Evolutionary conservation across 2,113 vertebrate genomes (phyloP).

Genomic region (Cryptoleucopteryx plumbea): DNA sequence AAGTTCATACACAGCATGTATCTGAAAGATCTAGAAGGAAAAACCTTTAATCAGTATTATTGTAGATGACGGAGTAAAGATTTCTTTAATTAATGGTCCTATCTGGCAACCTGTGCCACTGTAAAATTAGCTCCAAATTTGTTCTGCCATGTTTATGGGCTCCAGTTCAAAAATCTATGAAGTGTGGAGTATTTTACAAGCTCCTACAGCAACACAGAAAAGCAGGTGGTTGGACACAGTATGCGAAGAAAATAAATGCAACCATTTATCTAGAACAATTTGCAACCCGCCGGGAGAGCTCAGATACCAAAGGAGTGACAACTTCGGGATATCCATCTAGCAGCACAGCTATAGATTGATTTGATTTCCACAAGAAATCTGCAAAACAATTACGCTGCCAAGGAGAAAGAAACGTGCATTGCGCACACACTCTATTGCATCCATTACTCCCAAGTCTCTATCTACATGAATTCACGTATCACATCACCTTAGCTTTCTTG

Average conservation of each 20-base stretch:
- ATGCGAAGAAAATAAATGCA: conserved; percentile 69
- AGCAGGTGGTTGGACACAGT: conserved; percentile 71
- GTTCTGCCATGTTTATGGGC: conserved; percentile 73
- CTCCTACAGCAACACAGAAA: conserved; percentile 70
- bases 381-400: conserved; percentile 38
- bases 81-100: conserved; percentile 76
- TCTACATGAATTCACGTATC: neutral
- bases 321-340: conserved; percentile 11
- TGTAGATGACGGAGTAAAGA: conserved; percentile 66
- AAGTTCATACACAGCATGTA: conserved; percentile 21
- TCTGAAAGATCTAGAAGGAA: conserved; percentile 64
- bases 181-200: conserved; percentile 72
- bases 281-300: conserved; percentile 56
- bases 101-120: conserved; percentile 71
- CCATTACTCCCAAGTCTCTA: neutral
- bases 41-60: conserved; percentile 64
- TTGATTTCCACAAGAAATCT: conserved; percentile 38
- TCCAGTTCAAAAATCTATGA: conserved; percentile 68
- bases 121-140: conserved; percentile 73
- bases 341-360: conserved; percentile 21
- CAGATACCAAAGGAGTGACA: conserved; percentile 17
- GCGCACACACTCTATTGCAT: neutral
- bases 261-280: conserved; percentile 71
- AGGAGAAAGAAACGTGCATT: conserved; percentile 11
- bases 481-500: neutral